Evolutionary conservation across 2,888 invertebrate species (phyloP).

Genomic region (Parelbella ahira): DNA sequence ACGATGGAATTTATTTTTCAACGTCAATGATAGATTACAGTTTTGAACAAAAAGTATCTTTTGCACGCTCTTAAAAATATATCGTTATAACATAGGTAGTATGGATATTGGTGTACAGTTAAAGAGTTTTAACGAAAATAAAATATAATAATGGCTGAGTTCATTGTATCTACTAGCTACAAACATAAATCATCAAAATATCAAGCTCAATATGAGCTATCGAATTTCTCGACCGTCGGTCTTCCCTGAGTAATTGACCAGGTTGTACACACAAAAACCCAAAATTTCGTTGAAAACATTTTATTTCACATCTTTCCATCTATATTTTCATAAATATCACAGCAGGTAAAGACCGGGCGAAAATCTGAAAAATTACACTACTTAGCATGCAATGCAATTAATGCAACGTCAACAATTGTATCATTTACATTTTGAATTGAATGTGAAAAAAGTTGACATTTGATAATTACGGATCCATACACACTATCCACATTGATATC

Average conservation of each 20-base stretch:
- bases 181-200: slow-evolving; percentile 66
- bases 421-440: slow-evolving; percentile 19
- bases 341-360: slow-evolving; percentile 78
- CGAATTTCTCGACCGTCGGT: slow-evolving; percentile 67
- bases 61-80: slow-evolving; percentile 55
- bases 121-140: slow-evolving; percentile 57
- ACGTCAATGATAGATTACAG: slow-evolving; percentile 69
- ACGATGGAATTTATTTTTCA: slow-evolving; percentile 74
- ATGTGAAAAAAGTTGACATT: slow-evolving; percentile 14
- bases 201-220: slow-evolving; percentile 79
- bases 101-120: slow-evolving; percentile 51
- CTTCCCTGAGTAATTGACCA: slow-evolving; percentile 57
- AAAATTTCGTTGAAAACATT: slow-evolving; percentile 15
- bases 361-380: slow-evolving; percentile 74
- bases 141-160: slow-evolving; percentile 60
- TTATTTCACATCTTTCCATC: slow-evolving; percentile 26
- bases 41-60: slow-evolving; percentile 51
- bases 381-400: slow-evolving; percentile 71
- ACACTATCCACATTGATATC: slow-evolving; percentile 8
- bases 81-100: slow-evolving; percentile 55
- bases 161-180: slow-evolving; percentile 63
- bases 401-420: slow-evolving; percentile 57
- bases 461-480: slow-evolving; percentile 7
- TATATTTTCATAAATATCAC: slow-evolving; percentile 60
- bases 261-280: slow-evolving; percentile 53